These are phyloP conservation scores for Agrochola circellaris DNA, from an alignment of 2,888 invertebrate genomes.

Conservation along the genomic window DNA sequence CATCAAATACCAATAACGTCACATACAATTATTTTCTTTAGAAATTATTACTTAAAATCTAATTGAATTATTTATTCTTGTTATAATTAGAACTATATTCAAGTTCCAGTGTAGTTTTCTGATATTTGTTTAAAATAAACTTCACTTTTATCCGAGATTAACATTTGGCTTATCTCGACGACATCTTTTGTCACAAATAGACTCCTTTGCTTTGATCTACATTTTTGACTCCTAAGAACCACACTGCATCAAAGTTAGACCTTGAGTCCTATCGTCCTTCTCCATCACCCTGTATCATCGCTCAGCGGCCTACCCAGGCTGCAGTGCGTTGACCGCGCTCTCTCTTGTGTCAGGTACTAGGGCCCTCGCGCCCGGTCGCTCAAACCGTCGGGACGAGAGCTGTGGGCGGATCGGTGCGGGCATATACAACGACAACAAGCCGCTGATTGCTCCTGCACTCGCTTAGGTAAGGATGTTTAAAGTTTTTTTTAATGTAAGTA, in stretches of 20 bases:
- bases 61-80: neutral
- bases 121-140: constrained; percentile 49
- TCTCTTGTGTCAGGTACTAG: constrained; percentile 88
- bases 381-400: constrained; percentile 86
- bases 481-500: neutral
- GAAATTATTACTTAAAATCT: neutral
- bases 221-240: neutral
- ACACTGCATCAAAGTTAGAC: neutral
- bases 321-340: constrained; percentile 81
- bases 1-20: constrained; percentile 11
- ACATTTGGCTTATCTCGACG: constrained; percentile 17
- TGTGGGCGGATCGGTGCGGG: constrained; percentile 88
- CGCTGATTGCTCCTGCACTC: constrained; percentile 85
- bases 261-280: neutral
- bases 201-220: neutral
- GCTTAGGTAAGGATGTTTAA: constrained; percentile 81
- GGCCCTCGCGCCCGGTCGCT: constrained; percentile 90
- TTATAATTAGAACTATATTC: constrained; percentile 3
- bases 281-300: constrained; percentile 64
- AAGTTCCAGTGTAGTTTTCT: constrained; percentile 44
- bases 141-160: constrained; percentile 19
- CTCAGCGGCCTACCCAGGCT: constrained; percentile 74
- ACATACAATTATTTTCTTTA: neutral
- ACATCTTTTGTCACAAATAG: neutral
- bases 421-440: constrained; percentile 80